phyloP scores from a whole-genome alignment of 2,888 invertebrate genomes.

The Nysson spinosus region DNA sequence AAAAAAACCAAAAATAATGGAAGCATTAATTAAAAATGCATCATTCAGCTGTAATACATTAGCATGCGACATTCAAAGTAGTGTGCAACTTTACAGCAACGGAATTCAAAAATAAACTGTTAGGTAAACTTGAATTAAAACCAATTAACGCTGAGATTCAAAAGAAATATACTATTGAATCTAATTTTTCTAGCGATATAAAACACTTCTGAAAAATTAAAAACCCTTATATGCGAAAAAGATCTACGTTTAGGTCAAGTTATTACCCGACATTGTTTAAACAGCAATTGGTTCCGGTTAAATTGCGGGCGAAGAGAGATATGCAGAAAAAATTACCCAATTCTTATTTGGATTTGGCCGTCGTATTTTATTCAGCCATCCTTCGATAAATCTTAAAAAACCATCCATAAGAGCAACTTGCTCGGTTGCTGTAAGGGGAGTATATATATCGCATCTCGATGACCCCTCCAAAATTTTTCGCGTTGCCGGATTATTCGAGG shows the following conservation, averaged over 20 bases:
- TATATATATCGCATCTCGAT: conserved; percentile 90
- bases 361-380: conserved; percentile 93
- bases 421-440: conserved; percentile 81
- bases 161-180: conserved; percentile 2
- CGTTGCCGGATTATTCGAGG: conserved; percentile 87
- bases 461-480: conserved; percentile 87
- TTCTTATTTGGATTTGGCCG: conserved; percentile 85
- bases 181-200: background rate
- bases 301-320: too few species aligned
- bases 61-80: conserved; percentile 58
- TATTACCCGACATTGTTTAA: background rate
- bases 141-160: background rate
- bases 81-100: conserved; percentile 40
- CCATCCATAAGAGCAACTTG: conserved; percentile 83
- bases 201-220: background rate
- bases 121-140: conserved; percentile 25
- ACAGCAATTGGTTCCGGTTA: background rate
- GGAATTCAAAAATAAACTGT: conserved; percentile 40
- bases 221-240: background rate
- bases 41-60: conserved; percentile 40
- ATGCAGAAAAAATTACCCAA: conserved; percentile 83
- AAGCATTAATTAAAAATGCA: conserved; percentile 47
- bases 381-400: conserved; percentile 90
- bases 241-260: background rate
- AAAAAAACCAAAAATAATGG: conserved; percentile 35